Evolutionary conservation across 2,888 invertebrate species (phyloP), one percentile per base, ranked within the genome.

Genomic region (Dynastes tityus): DNA sequence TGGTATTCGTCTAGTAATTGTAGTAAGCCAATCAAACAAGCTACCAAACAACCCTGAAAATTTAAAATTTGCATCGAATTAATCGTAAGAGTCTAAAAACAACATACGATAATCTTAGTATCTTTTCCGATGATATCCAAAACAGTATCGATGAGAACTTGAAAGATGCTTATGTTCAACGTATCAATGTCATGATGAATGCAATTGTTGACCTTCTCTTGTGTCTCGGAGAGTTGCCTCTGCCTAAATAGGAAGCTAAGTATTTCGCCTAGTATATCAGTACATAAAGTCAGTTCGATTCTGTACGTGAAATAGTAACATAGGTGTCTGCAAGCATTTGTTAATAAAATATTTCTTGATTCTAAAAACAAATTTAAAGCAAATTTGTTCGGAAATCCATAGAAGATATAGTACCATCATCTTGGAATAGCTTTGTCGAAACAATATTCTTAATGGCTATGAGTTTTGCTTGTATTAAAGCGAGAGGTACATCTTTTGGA

Each of bases 1-100:
- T 98, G 97, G 40, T 94, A 94, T 81, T 97, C 96, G 83, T 95
- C 95, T 85, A 98, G 91, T 2, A 97, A 90, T 86, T 97, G 96
- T 85, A 98, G 91, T 63, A 96, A 91, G 0, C 97, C 96, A 32
- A 97, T 91, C 22, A 98, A 90, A 85, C 96, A 97, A 0, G 96
- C 95, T 11, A 98, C 97, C 87, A 98, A 90, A 82, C 95, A 94
- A 2, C 97, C 95, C 95, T 95, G 88, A 65, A 89, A 87, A 55
- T 55, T 16, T 55, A 61, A 6, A 53, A 63, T 4, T 16, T 5
- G 5, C 22, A 27, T 4, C 8, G 5, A 58, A 22, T 4, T 58
- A 22, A 58, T 16, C 22, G 27, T 53, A 16, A 16, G 3, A n/a
- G 32, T 2, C 5, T 5, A 32, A 32, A 32, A 32, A 32, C 0